Evolutionary conservation across 2,113 vertebrate genomes (phyloP).

Genomic region (Scomber japonicus): DNA sequence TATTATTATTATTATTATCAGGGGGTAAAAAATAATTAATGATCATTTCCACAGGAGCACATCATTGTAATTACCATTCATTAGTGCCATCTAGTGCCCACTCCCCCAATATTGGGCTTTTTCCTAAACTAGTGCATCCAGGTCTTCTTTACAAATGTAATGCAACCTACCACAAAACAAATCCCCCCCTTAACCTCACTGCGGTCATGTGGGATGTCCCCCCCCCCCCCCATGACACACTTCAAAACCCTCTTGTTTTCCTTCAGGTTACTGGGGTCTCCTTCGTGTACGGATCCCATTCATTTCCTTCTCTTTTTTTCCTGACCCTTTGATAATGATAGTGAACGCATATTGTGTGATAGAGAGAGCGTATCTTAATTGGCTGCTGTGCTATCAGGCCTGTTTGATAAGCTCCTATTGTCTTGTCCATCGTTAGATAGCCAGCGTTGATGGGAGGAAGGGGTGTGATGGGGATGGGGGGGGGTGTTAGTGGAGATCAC

Average conservation of each 20-base stretch:
- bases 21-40: not conserved
- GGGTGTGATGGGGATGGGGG: not conserved
- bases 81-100: slow-evolving; percentile 86
- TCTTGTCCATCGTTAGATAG: slow-evolving; percentile 75
- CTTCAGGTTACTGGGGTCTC: not conserved
- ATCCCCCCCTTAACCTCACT: not conserved
- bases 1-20: not conserved
- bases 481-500: slow-evolving; percentile 29
- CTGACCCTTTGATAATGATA: slow-evolving; percentile 68
- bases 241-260: slow-evolving; percentile 3
- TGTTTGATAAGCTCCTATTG: slow-evolving; percentile 74
- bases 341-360: slow-evolving; percentile 52
- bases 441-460: slow-evolving; percentile 32
- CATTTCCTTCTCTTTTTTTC: slow-evolving; percentile 23
- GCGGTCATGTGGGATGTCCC: not conserved
- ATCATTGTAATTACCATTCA: slow-evolving; percentile 72
- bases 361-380: slow-evolving; percentile 74
- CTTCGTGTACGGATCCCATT: slow-evolving; percentile 33
- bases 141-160: not conserved
- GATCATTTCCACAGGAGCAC: slow-evolving; percentile 7
- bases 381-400: slow-evolving; percentile 67
- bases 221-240: slow-evolving; percentile 6
- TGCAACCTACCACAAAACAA: not conserved
- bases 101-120: slow-evolving; percentile 20
- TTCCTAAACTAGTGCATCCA: not conserved